These are phyloP conservation scores for Acromyrmex echinatior DNA, from an alignment of 1,140 invertebrate species.

Conservation along the genomic window DNA sequence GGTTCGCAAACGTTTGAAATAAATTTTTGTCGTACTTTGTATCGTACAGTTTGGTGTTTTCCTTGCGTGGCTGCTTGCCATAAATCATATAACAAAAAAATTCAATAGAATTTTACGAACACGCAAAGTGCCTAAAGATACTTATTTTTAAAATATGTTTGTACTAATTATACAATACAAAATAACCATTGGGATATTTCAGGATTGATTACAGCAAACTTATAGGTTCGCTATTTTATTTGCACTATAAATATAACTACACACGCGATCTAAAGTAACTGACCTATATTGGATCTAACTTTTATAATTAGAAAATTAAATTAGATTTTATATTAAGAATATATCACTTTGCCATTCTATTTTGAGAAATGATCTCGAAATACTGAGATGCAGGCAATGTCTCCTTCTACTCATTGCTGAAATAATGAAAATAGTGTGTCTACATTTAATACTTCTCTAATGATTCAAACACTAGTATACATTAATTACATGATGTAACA, in stretches of 20 bases:
- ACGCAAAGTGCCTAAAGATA: not conserved
- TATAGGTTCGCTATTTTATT: not conserved
- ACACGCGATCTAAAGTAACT: not conserved
- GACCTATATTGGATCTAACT: not conserved
- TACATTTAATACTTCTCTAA: constrained; percentile 13
- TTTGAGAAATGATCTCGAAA: constrained; percentile 1
- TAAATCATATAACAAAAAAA: not conserved
- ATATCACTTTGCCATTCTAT: constrained; percentile 2
- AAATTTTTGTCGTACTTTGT: constrained; percentile 4
- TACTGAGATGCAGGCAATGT: not conserved
- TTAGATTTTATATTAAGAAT: not conserved
- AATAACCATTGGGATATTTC: not conserved
- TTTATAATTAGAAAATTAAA: constrained; percentile 40
- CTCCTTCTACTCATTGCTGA: not conserved
- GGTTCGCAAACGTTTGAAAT: constrained; percentile 11
- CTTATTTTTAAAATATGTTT: not conserved
- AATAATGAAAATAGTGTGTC: not conserved
- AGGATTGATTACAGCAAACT: not conserved
- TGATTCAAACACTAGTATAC: not conserved
- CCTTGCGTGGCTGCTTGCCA: not conserved
- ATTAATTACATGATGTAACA: constrained; percentile 41
- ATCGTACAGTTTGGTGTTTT: not conserved
- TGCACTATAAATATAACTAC: not conserved
- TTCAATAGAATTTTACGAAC: not conserved
- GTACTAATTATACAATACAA: not conserved